A percentile compares a stretch with the other conserved stretches of the same genome.
These are phyloP conservation scores for Pseudorhiza aurosa DNA, from an alignment of 30 jellyfish, hydroid and myxozoan species.

Conservation along the genomic window DNA sequence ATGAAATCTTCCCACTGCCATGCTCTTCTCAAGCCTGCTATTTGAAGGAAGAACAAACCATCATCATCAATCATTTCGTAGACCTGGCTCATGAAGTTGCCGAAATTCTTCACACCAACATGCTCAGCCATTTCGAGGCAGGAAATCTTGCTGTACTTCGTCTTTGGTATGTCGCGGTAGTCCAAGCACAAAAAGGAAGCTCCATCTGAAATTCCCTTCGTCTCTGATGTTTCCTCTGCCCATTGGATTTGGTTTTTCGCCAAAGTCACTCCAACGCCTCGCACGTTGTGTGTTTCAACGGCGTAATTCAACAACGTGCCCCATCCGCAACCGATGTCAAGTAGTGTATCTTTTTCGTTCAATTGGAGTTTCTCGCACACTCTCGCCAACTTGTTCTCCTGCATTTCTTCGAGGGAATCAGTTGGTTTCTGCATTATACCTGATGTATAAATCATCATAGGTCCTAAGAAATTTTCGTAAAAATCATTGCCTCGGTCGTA, in stretches of 20 bases:
- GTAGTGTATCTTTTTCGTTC: slow-evolving; percentile 53
- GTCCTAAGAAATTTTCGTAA: slow-evolving; percentile 84
- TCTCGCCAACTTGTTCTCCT: slow-evolving; percentile 62
- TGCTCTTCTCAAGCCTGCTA: slow-evolving; percentile 94
- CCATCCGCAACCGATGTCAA: slow-evolving; percentile 98
- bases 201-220: slow-evolving; percentile 50
- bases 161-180: slow-evolving; percentile 80
- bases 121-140: slow-evolving; percentile 98
- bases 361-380: slow-evolving; percentile 80
- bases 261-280: slow-evolving; percentile 79
- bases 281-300: slow-evolving; percentile 74
- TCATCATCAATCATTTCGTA: slow-evolving; percentile 86
- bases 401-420: slow-evolving; percentile 88
- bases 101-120: slow-evolving; percentile 84
- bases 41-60: slow-evolving; percentile 87
- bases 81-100: slow-evolving; percentile 83
- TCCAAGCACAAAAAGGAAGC: slow-evolving; percentile 75
- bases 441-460: slow-evolving; percentile 84
- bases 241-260: slow-evolving; percentile 81
- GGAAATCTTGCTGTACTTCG: slow-evolving; percentile 82
- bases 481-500: slow-evolving; percentile 96
- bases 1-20: slow-evolving; percentile 97
- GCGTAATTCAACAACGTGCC: slow-evolving; percentile 90
- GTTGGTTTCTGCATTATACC: slow-evolving; percentile 61
- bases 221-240: slow-evolving; percentile 70